These are phyloP conservation scores for Atrichornis clamosus DNA, from an alignment of 2,113 vertebrate genomes.

Conservation along the genomic window DNA sequence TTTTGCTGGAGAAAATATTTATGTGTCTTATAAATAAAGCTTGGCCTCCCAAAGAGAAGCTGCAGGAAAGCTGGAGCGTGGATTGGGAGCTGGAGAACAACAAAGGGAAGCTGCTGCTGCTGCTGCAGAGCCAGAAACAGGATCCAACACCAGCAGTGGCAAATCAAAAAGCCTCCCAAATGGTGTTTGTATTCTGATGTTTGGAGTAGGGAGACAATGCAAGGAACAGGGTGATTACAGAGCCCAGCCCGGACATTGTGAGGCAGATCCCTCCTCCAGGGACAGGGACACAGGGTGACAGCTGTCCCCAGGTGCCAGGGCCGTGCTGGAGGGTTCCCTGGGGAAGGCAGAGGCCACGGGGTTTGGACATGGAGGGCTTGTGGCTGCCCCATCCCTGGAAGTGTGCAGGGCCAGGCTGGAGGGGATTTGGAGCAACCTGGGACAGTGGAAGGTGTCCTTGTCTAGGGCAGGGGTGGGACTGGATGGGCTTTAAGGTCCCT, in stretches of 20 bases:
- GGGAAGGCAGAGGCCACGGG: fast-evolving
- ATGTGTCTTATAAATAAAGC: background rate
- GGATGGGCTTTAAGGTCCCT: background rate
- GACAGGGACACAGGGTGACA: background rate
- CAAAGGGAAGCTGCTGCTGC: constrained; percentile 28
- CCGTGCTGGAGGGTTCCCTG: fast-evolving
- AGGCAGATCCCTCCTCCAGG: background rate
- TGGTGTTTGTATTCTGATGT: background rate
- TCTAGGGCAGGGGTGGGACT: background rate
- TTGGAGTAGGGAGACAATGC: constrained; percentile 33
- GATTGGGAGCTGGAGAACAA: background rate
- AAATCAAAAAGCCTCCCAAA: background rate
- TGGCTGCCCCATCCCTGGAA: background rate
- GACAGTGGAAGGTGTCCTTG: background rate
- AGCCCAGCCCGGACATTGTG: background rate
- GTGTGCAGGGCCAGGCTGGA: background rate
- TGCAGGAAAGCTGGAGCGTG: background rate
- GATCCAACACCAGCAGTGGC: background rate
- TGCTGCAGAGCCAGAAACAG: background rate
- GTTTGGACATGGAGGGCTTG: background rate
- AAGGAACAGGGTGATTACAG: constrained; percentile 42
- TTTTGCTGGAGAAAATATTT: constrained; percentile 1
- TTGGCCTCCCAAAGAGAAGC: background rate
- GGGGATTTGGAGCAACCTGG: fast-evolving
- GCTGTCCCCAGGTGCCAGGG: fast-evolving